A percentile compares a stretch with the other conserved stretches of the same genome.
phyloP scores from a whole-genome alignment of 2,888 invertebrate species.

The Drosophila nigricruria region DNA sequence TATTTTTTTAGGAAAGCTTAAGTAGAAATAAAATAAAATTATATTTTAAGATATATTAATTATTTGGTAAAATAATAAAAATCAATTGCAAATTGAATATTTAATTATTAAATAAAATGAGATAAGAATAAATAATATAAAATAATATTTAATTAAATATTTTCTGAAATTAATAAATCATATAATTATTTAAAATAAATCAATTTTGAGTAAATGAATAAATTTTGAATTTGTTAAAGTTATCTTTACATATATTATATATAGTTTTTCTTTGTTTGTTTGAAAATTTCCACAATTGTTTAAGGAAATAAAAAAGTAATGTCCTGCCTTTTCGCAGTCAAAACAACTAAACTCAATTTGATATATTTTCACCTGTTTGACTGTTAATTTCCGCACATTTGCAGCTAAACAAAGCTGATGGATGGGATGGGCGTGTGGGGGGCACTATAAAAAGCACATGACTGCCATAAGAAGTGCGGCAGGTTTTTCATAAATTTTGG shows the following conservation, averaged over 20 bases:
- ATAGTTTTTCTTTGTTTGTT: not conserved
- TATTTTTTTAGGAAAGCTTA: too few species aligned
- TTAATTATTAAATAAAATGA: not conserved
- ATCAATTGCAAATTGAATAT: not conserved
- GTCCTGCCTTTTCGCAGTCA: not conserved
- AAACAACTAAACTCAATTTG: not conserved
- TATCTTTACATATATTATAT: not conserved
- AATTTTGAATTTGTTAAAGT: not conserved
- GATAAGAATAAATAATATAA: not conserved
- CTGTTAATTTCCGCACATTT: slow-evolving; percentile 31
- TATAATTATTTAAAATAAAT: not conserved
- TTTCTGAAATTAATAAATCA: not conserved
- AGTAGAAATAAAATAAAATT: not conserved
- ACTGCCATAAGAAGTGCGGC: slow-evolving; percentile 44
- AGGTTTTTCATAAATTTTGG: slow-evolving; percentile 65
- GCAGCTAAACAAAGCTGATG: not conserved
- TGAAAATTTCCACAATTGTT: slow-evolving; percentile 69
- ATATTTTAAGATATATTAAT: not conserved
- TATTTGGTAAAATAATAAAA: not conserved
- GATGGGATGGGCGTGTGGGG: slow-evolving; percentile 8
- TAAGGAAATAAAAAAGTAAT: slow-evolving; percentile 36
- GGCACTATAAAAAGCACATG: slow-evolving; percentile 74
- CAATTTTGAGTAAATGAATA: not conserved
- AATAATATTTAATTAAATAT: not conserved
- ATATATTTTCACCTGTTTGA: slow-evolving; percentile 11